phyloP scores from a whole-genome alignment of 2,797 vertebrate species.

The Gymnocypris eckloni region DNA sequence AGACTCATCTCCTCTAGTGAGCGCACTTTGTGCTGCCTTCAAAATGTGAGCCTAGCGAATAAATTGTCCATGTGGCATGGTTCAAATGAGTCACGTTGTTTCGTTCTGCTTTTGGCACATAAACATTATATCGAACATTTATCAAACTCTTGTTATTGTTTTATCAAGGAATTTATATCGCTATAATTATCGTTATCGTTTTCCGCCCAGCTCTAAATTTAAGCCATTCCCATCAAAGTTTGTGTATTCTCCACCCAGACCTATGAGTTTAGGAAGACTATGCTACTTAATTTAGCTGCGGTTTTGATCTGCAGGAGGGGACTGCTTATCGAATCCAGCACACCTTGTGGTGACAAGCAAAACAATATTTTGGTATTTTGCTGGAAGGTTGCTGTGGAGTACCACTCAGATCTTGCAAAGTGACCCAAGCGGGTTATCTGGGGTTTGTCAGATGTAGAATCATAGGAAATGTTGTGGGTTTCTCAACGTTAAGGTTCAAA shows the following conservation, averaged over 20 bases:
- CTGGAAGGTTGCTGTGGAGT: constrained; percentile 49
- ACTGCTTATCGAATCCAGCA: constrained; percentile 54
- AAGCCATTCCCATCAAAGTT: constrained; percentile 65
- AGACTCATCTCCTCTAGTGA: too few relatives aligned
- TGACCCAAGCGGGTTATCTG: constrained; percentile 55
- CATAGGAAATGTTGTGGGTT: constrained; percentile 44
- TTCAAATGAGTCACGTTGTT: background rate
- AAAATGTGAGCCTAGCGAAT: background rate
- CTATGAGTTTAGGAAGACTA: constrained; percentile 42
- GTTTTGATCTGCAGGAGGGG: constrained; percentile 48
- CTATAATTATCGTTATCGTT: background rate
- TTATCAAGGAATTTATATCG: background rate
- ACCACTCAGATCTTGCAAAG: constrained; percentile 42
- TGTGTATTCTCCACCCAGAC: constrained; percentile 60
- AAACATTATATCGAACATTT: background rate
- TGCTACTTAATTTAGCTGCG: constrained; percentile 48
- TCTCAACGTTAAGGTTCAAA: constrained; percentile 43
- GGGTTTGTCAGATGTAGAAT: constrained; percentile 50
- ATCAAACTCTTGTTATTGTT: background rate
- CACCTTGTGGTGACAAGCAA: constrained; percentile 52
- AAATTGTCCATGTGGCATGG: background rate
- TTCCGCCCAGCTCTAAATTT: constrained; percentile 58
- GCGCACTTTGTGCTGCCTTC: background rate
- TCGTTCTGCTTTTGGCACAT: background rate
- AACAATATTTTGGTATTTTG: constrained; percentile 49